A percentile compares a stretch with the other conserved stretches of the same genome.
phyloP scores from a whole-genome alignment of 2,888 invertebrate genomes.

The Steinernema carpocapsae region DNA sequence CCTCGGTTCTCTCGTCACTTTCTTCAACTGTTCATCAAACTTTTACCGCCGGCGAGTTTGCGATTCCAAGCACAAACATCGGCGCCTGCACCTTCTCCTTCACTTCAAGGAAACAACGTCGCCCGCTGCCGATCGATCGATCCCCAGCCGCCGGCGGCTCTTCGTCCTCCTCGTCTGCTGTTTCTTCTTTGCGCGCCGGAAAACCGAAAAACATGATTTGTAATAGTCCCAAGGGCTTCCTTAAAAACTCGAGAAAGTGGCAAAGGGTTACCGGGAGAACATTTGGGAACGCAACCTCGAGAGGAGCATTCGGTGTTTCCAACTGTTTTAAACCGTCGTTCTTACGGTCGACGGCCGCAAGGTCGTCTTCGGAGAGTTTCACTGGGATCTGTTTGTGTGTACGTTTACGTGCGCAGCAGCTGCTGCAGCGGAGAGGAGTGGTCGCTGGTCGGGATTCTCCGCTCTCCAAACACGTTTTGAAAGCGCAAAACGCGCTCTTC shows the following conservation, averaged over 20 bases:
- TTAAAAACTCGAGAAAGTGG: no score
- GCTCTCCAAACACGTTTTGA: slow-evolving; percentile 1
- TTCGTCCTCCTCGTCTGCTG: not conserved
- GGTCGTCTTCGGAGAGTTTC: not conserved
- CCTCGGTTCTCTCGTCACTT: not conserved
- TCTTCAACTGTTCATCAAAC: not conserved
- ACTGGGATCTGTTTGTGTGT: not conserved
- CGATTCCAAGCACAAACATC: slow-evolving; percentile 1
- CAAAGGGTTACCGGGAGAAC: no score
- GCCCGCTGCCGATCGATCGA: slow-evolving; percentile 15
- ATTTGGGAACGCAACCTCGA: not conserved
- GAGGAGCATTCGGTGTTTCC: not conserved
- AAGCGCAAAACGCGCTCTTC: no score
- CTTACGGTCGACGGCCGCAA: not conserved
- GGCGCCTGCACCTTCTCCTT: not conserved
- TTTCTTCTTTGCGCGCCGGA: slow-evolving; percentile 2
- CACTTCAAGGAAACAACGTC: slow-evolving; percentile 1
- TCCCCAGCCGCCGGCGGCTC: not conserved
- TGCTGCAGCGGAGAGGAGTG: not conserved
- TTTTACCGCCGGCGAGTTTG: not conserved
- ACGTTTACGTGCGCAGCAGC: slow-evolving; percentile 19
- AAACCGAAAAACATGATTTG: not conserved
- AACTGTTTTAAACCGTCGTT: not conserved
- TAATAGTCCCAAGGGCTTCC: not conserved
- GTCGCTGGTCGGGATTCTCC: no score